Base-by-base conservation (phyloP, 2,797 vertebrate species). In the Tangara arthus region DNA sequence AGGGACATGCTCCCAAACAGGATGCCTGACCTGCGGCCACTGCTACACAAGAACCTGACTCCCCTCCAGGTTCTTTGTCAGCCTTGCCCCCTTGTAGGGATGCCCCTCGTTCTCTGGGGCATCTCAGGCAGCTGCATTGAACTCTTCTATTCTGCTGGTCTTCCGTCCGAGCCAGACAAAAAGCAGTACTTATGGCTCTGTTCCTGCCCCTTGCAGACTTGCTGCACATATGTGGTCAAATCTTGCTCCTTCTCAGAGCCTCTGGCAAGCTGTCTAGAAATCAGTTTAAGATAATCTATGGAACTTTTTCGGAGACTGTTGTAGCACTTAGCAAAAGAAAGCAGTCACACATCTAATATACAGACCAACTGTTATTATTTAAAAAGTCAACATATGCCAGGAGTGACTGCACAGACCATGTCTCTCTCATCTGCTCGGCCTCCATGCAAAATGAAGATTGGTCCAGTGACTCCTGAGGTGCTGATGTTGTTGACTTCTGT, bases 301-400 rank as follows among this genome's bases (percentile, higher is more conserved):
- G 32, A 69, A 56, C 55, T 73, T 61, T 39, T 87, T 79, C 69
- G 59, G 61, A 87, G 50, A 50, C 44, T 55, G 18, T 52, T 93
- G 63, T 28, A 83, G 70, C 59, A 41, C 46, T 88, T 55, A 28
- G 39, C 73, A 66, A 89, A 87, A 78, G 49, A 27, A 93, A 95
- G 65, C 35, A 78, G 57, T 42, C 50, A 59, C 41, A 39, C 9
- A 50, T 47, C 35, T 32, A 77, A 86, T 55, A 39, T 12, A 47
- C 32, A 57, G 69, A 63, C 12, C 47, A 63, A 44, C 6, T 21
- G 7, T 24, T 82, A 80, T 15, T 2, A 49, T 82, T 87, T 60
- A 34, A 80, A 34, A 79, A 84, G 42, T 39, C 71, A 87, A 41
- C 19, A 30, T 23, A 24, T 9, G 21, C 37, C 60, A 75, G 64